A percentile compares a stretch with the other conserved stretches of the same genome.
Conservation (phyloP, 2,797 vertebrate species). For the Lutjanus campechanus region DNA sequence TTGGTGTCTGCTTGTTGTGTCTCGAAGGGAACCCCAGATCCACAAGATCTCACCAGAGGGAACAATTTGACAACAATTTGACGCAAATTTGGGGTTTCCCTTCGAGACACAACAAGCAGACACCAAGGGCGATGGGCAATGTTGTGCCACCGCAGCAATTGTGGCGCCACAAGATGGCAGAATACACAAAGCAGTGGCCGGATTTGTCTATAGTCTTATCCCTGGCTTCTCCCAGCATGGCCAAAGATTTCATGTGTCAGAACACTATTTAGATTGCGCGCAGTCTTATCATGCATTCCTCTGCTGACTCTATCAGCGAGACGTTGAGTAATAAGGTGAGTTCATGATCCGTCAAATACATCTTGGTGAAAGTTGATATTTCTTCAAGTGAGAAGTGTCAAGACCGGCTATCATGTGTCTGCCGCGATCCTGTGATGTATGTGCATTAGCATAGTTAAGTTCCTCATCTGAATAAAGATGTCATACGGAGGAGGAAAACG, state of each 20-base stretch:
- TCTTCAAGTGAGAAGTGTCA: conserved; percentile 1
- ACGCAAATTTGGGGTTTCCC: no score
- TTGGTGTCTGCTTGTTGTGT: no score
- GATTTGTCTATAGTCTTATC: neutral
- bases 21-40: no score
- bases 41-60: no score
- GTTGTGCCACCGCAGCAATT: no score
- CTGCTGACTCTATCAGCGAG: neutral
- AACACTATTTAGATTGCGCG: neutral
- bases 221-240: neutral
- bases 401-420: conserved; percentile 18
- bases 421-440: conserved; percentile 13
- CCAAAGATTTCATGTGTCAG: neutral
- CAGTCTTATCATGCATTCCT: neutral
- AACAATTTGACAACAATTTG: no score
- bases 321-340: neutral
- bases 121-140: no score
- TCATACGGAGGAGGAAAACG: conserved; percentile 64
- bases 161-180: no score
- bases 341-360: neutral
- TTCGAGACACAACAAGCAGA: no score
- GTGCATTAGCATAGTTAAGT: conserved; percentile 65
- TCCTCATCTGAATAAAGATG: conserved; percentile 75
- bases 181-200: no score
- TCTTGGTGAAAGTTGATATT: neutral